A percentile compares a stretch with the other conserved stretches of the same genome.
Conservation (phyloP, 2,113 vertebrate genomes). For the Antechinus flavipes region DNA sequence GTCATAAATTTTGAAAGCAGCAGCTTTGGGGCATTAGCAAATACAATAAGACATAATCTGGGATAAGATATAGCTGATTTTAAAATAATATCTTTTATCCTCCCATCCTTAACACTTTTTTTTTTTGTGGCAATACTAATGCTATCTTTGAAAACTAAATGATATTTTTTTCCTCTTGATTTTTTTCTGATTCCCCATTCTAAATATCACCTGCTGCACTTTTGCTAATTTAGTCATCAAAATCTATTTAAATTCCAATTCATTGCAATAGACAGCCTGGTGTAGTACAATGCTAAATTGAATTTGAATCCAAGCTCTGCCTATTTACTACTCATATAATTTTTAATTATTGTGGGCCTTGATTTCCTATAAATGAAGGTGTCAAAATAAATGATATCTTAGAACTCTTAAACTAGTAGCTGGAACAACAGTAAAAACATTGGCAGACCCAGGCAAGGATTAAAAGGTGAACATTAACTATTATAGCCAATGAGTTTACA, state of each 20-base stretch:
- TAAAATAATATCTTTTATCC: background rate
- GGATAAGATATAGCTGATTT: conserved; percentile 45
- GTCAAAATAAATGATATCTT: background rate
- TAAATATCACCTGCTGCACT: conserved; percentile 11
- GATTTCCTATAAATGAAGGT: background rate
- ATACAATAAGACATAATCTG: background rate
- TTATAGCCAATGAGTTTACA: background rate
- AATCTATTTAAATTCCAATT: conserved; percentile 20
- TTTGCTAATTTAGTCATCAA: conserved; percentile 11
- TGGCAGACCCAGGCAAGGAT: background rate
- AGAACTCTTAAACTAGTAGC: background rate
- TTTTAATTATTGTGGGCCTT: background rate
- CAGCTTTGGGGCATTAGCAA: conserved; percentile 46
- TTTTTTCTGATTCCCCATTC: background rate
- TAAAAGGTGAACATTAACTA: background rate
- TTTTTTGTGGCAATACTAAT: conserved; percentile 9
- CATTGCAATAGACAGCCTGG: background rate
- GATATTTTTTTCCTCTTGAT: conserved; percentile 13
- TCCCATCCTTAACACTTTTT: conserved; percentile 3
- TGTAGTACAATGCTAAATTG: background rate
- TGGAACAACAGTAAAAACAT: background rate
- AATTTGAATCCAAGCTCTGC: background rate
- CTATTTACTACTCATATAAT: background rate
- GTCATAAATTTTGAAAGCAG: conserved; percentile 42
- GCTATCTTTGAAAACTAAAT: conserved; percentile 28